phyloP scores from a whole-genome alignment of 2,797 vertebrate genomes.

The Acrossocheilus wenchowensis region DNA sequence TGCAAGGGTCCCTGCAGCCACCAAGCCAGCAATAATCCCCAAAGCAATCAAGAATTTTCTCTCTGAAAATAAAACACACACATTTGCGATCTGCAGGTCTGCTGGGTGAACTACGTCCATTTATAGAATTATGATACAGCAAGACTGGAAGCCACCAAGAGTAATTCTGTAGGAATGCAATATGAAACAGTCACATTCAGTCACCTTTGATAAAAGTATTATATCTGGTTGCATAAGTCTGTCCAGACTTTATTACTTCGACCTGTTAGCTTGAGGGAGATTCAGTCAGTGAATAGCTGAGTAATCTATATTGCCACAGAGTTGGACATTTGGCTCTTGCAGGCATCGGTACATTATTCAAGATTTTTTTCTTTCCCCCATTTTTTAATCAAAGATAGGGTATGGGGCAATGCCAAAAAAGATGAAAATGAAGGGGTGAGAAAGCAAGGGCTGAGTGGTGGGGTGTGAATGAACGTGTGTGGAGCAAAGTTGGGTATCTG shows the following conservation, averaged over 20 bases:
- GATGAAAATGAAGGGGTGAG: neutral
- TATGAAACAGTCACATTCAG: slow-evolving; percentile 26
- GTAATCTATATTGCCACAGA: slow-evolving; percentile 59
- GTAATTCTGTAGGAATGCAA: slow-evolving; percentile 37
- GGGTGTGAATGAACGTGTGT: neutral
- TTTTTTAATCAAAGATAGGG: slow-evolving; percentile 50
- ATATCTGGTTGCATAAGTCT: slow-evolving; percentile 34
- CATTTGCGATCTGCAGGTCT: slow-evolving; percentile 1
- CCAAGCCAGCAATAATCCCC: slow-evolving; percentile 55
- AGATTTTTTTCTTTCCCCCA: slow-evolving; percentile 7
- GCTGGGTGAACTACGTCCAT: neutral
- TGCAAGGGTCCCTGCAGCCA: slow-evolving; percentile 49
- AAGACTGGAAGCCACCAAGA: slow-evolving; percentile 17
- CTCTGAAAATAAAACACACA: slow-evolving; percentile 57
- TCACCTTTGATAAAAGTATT: slow-evolving; percentile 44
- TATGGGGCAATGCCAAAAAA: slow-evolving; percentile 35
- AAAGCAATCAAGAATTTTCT: slow-evolving; percentile 54
- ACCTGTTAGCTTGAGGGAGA: slow-evolving; percentile 42
- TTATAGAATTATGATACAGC: slow-evolving; percentile 26
- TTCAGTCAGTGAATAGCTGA: slow-evolving; percentile 22
- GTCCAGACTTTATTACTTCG: slow-evolving; percentile 51
- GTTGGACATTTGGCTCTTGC: slow-evolving; percentile 50
- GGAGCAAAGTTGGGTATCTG: slow-evolving; percentile 46
- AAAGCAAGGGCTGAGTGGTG: neutral
- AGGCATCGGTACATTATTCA: slow-evolving; percentile 67